Percentiles rank a stretch among this genome's conserved stretches.
phyloP scores from a whole-genome alignment of 2,113 vertebrate genomes.

The Odontesthes bonariensis region DNA sequence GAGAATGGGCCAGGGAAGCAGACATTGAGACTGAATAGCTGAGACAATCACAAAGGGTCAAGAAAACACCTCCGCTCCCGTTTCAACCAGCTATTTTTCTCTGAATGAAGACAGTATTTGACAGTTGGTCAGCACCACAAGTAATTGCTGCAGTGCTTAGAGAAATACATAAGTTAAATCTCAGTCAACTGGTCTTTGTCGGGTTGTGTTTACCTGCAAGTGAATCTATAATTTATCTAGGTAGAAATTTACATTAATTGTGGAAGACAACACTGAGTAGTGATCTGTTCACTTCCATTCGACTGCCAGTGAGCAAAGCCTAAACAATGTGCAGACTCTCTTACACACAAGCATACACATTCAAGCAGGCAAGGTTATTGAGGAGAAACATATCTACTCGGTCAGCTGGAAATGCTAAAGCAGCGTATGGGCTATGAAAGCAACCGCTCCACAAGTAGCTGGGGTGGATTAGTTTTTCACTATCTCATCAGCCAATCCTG shows the following conservation, averaged over 20 bases:
- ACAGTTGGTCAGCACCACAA: slow-evolving; percentile 55
- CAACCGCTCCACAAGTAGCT: slow-evolving; percentile 38
- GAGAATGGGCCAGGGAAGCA: slow-evolving; percentile 5
- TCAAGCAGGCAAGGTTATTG: slow-evolving; percentile 28
- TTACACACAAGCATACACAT: not conserved
- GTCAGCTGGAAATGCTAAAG: slow-evolving; percentile 49
- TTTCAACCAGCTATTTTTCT: slow-evolving; percentile 38
- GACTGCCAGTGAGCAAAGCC: slow-evolving; percentile 26
- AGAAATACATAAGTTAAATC: slow-evolving; percentile 37
- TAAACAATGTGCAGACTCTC: not conserved
- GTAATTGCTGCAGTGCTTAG: slow-evolving; percentile 36
- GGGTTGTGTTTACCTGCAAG: slow-evolving; percentile 19
- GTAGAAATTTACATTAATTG: slow-evolving; percentile 26
- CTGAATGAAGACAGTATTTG: slow-evolving; percentile 43
- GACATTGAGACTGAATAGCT: slow-evolving; percentile 14
- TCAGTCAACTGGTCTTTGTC: slow-evolving; percentile 14
- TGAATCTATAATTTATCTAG: slow-evolving; percentile 11
- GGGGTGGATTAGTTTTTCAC: slow-evolving; percentile 57
- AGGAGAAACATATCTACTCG: slow-evolving; percentile 40
- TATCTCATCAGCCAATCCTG: slow-evolving; percentile 62
- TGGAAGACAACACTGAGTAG: slow-evolving; percentile 15
- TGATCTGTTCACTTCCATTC: slow-evolving; percentile 40
- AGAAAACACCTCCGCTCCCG: slow-evolving; percentile 25
- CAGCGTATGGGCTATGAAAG: slow-evolving; percentile 25
- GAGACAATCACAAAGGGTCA: slow-evolving; percentile 22